phyloP scores from a whole-genome alignment of 2,113 vertebrate species.

The Leiothrix lutea region DNA sequence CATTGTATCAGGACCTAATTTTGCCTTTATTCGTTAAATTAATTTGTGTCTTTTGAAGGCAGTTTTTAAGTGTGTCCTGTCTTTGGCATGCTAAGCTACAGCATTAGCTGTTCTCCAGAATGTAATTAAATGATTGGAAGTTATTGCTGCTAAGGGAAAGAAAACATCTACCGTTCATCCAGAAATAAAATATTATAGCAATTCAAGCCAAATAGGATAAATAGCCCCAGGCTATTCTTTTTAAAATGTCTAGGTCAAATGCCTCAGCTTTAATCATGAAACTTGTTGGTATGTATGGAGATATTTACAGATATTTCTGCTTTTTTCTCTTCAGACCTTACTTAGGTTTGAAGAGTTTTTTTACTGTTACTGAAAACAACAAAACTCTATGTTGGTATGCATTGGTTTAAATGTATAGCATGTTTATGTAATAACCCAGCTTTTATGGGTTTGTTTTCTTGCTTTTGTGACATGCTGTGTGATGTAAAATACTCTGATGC shows the following conservation, averaged over 20 bases:
- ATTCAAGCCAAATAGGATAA: neutral
- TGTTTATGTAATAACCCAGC: neutral
- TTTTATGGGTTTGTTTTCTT: neutral
- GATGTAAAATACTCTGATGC: neutral
- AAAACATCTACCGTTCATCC: neutral
- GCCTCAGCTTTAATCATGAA: neutral
- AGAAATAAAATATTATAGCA: neutral
- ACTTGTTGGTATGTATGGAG: neutral
- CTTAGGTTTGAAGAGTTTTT: neutral
- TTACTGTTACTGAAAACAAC: neutral
- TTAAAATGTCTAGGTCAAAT: neutral
- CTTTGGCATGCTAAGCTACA: neutral
- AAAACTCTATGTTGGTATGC: neutral
- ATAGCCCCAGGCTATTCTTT: neutral
- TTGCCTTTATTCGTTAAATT: neutral
- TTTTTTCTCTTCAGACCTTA: neutral
- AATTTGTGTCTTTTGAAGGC: neutral
- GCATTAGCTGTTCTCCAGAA: slow-evolving; percentile 1
- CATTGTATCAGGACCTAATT: neutral
- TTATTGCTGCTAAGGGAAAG: neutral
- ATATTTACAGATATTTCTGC: neutral
- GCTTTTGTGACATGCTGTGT: neutral
- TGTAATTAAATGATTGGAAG: neutral
- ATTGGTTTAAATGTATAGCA: neutral
- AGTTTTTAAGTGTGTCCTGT: neutral